A percentile compares a stretch with the other conserved stretches of the same genome.
phyloP scores from a whole-genome alignment of 1,140 invertebrate species.

The Bactericera cockerelli region DNA sequence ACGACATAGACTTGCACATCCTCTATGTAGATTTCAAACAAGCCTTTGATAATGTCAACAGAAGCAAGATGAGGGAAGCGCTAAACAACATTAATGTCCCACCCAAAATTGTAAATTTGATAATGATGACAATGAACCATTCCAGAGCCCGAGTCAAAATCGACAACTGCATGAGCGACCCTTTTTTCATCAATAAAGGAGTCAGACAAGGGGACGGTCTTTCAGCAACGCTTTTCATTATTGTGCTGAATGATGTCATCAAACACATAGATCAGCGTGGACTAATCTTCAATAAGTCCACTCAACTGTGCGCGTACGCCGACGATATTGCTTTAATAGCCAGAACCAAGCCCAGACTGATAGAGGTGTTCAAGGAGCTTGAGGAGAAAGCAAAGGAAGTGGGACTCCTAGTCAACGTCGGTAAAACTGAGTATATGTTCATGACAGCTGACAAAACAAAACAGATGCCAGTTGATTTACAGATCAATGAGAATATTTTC shows the following conservation, averaged over 20 bases:
- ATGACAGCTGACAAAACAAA: conserved; percentile 4
- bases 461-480: background rate
- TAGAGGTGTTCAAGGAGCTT: conserved; percentile 14
- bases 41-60: conserved; percentile 18
- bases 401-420: conserved; percentile 10
- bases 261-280: conserved; percentile 14
- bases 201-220: conserved; percentile 18
- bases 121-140: background rate
- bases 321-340: conserved; percentile 19
- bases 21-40: conserved; percentile 18
- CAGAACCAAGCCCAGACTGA: conserved; percentile 16
- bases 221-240: conserved; percentile 13
- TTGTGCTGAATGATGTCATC: conserved; percentile 13
- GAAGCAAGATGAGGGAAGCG: background rate
- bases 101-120: background rate
- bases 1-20: conserved; percentile 15
- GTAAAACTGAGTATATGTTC: conserved; percentile 14
- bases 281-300: conserved; percentile 11
- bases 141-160: conserved; percentile 14
- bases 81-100: background rate
- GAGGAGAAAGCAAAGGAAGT: conserved; percentile 17
- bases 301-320: conserved; percentile 18
- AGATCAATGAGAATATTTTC: background rate
- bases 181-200: conserved; percentile 14
- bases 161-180: conserved; percentile 12